A percentile compares a stretch with the other conserved stretches of the same genome.
Evolutionary conservation across 1,140 invertebrate genomes (phyloP).

Genomic region (Papilio helenus): DNA sequence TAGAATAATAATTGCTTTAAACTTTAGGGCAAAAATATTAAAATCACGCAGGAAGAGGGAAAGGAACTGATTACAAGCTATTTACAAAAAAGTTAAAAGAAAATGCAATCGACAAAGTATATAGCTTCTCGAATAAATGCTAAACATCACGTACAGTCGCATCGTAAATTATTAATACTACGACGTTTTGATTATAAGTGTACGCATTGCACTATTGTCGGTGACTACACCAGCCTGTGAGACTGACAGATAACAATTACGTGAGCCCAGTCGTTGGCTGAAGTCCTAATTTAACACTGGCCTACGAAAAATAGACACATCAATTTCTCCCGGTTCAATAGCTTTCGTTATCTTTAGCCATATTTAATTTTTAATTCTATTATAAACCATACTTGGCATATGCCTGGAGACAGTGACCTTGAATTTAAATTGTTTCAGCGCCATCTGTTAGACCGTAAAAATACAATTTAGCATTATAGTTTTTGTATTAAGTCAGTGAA

Average conservation of each 20-base stretch:
- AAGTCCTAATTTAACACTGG: neutral
- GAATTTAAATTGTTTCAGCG: neutral
- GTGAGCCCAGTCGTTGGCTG: neutral
- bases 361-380: neutral
- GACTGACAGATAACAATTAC: constrained; percentile 14
- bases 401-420: neutral
- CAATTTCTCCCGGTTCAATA: neutral
- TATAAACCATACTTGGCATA: neutral
- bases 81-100: neutral
- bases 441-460: neutral
- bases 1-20: neutral
- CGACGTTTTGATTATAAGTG: neutral
- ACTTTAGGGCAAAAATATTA: too few relatives aligned
- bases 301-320: neutral
- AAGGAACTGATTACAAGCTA: neutral
- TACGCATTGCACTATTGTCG: neutral
- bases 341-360: too few relatives aligned
- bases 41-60: neutral
- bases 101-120: neutral
- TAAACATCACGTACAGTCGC: constrained; percentile 2
- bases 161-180: neutral
- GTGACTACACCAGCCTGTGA: neutral
- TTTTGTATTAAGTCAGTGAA: too few relatives aligned
- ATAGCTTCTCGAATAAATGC: neutral
- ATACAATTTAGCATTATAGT: too few relatives aligned